Base-by-base conservation (phyloP, 2,797 vertebrate genomes). In the Selene dorsalis region DNA sequence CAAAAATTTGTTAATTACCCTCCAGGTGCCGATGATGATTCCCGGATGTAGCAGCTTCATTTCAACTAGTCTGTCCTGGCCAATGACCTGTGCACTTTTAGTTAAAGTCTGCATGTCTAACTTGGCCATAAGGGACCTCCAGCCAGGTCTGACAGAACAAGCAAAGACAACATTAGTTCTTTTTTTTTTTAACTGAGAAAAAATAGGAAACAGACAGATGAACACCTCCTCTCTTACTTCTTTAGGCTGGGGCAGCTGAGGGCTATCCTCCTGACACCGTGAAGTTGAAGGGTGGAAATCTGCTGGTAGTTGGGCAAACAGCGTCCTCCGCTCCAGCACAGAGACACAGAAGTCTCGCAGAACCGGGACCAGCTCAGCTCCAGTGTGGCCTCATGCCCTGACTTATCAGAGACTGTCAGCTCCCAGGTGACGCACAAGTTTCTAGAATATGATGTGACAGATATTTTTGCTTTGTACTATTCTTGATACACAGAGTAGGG, bases 1-100 rank as follows among this genome's bases (percentile, higher is more conserved):
- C 32, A 26, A 60, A 73, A 71, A 8, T 35, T 8, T n/a, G 18
- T 32, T 64, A 74, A 90, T 92, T 95, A 97, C 97, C 96, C 94
- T 95, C 97, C 98, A 99, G 59, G 96, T 61, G 30, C 96, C 97
- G 20, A 98, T 6, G 74, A 96, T 63, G 5, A 98, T 67, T 26
- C 95, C 96, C 4, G 96, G 94, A 58, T 93, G 77, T 22, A 96
- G 67, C 69, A 87, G 87, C 76, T 95, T 91, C 75, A 97, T 82
- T 50, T 94, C 92, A 45, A 97, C 82, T 66, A 96, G 77, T 9
- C 61, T 87, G 90, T 98, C 96, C 16, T 91, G 90, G 55, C 95
- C 96, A 48, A 95, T 63, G 74, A 88, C 45, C 60, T 80, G 82
- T 4, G 80, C 38, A 1, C 18, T 82, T 82, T 92, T 75, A 20